Evolutionary conservation across 2,113 vertebrate genomes (phyloP).

Genomic region (Ascaphus truei): DNA sequence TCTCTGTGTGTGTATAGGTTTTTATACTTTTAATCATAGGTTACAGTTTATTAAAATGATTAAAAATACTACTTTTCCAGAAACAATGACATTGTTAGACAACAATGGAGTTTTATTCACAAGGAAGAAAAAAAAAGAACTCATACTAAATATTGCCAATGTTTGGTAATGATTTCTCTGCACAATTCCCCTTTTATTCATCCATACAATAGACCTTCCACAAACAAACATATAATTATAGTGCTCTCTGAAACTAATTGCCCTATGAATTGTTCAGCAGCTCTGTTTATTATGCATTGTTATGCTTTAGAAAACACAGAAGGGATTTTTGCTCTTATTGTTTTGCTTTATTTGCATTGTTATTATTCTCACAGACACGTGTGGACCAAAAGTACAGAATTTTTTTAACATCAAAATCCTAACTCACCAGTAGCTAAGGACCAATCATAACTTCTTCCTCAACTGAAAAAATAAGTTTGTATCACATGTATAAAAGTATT

Average conservation of each 20-base stretch:
- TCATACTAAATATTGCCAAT: neutral
- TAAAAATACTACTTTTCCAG: neutral
- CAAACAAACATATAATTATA: conserved; percentile 18
- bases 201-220: conserved; percentile 28
- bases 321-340: neutral
- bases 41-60: neutral
- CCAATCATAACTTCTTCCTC: too few species aligned
- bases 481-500: too few species aligned
- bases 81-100: neutral
- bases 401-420: too few species aligned
- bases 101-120: neutral
- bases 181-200: neutral
- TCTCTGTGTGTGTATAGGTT: too few species aligned
- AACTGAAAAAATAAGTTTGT: too few species aligned
- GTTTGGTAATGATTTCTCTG: conserved; percentile 2
- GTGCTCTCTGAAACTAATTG: conserved; percentile 5
- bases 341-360: neutral
- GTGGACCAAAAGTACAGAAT: too few species aligned
- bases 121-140: neutral
- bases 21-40: neutral
- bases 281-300: neutral
- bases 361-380: neutral
- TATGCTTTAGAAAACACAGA: conserved; percentile 7
- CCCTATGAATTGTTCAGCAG: conserved; percentile 4
- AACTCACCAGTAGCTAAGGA: too few species aligned